Evolutionary conservation across 2,888 invertebrate species (phyloP).

Genomic region (Ichneumoninae sp.): DNA sequence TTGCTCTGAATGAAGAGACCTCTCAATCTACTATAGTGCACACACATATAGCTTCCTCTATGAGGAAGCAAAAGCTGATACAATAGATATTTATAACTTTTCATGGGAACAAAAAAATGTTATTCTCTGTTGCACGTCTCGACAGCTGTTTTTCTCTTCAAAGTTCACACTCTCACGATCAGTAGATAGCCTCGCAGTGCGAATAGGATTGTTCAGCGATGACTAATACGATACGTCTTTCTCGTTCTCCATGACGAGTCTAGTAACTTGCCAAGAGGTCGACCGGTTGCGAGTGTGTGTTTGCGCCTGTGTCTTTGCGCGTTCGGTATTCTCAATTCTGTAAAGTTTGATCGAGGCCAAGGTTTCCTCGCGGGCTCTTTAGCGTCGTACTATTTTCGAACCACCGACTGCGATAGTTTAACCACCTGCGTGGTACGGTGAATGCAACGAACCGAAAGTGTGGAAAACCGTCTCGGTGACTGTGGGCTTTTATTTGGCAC

Average conservation of each 20-base stretch:
- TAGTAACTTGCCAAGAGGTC: constrained; percentile 61
- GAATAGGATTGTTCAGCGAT: constrained; percentile 57
- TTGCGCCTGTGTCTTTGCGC: background rate
- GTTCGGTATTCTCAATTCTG: constrained; percentile 64
- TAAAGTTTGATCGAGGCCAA: constrained; percentile 66
- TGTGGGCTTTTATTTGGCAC: constrained; percentile 48
- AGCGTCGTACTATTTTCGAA: constrained; percentile 57
- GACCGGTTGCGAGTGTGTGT: constrained; percentile 39
- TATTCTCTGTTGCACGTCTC: constrained; percentile 23
- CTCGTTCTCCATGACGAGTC: constrained; percentile 52
- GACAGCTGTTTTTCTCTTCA: constrained; percentile 39
- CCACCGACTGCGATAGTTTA: constrained; percentile 35
- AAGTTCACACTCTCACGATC: constrained; percentile 10
- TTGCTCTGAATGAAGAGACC: too few species aligned
- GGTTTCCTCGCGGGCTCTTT: constrained; percentile 47
- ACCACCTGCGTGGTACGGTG: constrained; percentile 23
- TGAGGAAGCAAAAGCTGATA: background rate
- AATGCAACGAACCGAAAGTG: constrained; percentile 57
- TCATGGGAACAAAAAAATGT: constrained; percentile 15
- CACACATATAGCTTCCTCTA: background rate
- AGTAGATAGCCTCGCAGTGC: constrained; percentile 21
- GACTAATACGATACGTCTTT: constrained; percentile 52
- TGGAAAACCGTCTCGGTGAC: constrained; percentile 33
- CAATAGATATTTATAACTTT: constrained; percentile 48
- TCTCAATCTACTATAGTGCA: too few species aligned